Evolutionary conservation across 2,888 invertebrate species (phyloP), one percentile per base, ranked within the genome.

Genomic region (Phaonia tiefii): DNA sequence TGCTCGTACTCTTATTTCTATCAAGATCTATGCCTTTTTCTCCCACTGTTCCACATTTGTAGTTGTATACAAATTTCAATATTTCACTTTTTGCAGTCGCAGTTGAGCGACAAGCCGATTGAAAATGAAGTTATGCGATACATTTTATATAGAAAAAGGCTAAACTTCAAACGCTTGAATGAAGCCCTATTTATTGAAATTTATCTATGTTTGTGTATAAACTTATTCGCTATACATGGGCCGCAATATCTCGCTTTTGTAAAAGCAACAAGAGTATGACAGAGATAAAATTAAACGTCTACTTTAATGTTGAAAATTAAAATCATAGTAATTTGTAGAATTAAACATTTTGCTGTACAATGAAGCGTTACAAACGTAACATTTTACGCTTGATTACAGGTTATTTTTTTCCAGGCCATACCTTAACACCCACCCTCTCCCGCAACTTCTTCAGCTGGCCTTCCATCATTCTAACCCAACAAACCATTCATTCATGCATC

Each of bases 351-450:
- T 81, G 67, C 67, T 75, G 72, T 49, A 81, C 75, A 81, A 56
- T 78, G 49, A 72, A 81, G 78, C 78, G 67, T 78, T 72, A 78
- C 78, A 72, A 74, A 71, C 31, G 54, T 75, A 65, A 78, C 63
- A 78, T 78, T 81, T 81, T 75, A 81, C 72, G 81, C 81, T 81
- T 78, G 81, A 81, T 81, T 81, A 78, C 81, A 78, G 69, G 76
- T n/a, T 44, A 73, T 78, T 75, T 65, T 22, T 20, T 37, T 1
- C 31, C 31, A 26, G 15, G 37, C 20, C 60, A 20, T 60, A 15
- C n/a, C 37, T 51, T 4, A 5, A 17, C 49, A 49, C 54, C 58
- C 54, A 54, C 22, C 54, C 22, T 22, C 22, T 31, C 8, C 8
- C 3, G 11, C 54, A 8, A 44, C n/a, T 44, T n/a, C 20, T 39